Evolutionary conservation across 2,797 vertebrate species (phyloP).

Genomic region (Protonibea diacanthus): DNA sequence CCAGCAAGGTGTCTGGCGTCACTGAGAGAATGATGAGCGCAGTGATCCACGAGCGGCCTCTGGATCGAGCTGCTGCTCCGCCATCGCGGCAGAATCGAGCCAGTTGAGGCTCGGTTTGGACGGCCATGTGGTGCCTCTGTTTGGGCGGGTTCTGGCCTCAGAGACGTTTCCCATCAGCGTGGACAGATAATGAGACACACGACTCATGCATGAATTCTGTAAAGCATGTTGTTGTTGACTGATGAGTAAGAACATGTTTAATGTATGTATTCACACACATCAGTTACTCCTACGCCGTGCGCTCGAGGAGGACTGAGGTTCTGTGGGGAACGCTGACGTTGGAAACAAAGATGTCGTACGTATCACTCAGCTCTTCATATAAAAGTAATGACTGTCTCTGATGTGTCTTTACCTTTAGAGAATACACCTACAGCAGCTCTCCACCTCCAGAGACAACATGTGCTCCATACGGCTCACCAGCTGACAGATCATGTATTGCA

Average conservation of each 20-base stretch:
- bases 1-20: conserved; percentile 36
- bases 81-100: conserved; percentile 35
- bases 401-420: conserved; percentile 35
- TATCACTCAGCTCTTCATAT: not conserved
- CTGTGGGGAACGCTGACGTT: not conserved
- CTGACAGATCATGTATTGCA: conserved; percentile 50
- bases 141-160: conserved; percentile 8
- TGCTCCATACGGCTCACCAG: conserved; percentile 41
- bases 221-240: too few species aligned
- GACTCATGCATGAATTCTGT: too few species aligned
- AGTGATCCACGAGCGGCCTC: conserved; percentile 34
- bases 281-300: too few species aligned
- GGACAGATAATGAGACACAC: conserved; percentile 11
- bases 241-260: too few species aligned
- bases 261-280: too few species aligned
- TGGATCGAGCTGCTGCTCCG: conserved; percentile 32
- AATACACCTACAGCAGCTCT: conserved; percentile 24
- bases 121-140: conserved; percentile 18
- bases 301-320: not conserved
- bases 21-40: conserved; percentile 36
- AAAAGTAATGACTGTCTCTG: conserved; percentile 9
- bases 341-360: conserved; percentile 6
- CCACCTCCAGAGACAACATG: conserved; percentile 30
- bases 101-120: conserved; percentile 7
- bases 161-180: conserved; percentile 5